Conservation (phyloP, 2,888 invertebrate genomes). For the Eupithecia tripunctaria region DNA sequence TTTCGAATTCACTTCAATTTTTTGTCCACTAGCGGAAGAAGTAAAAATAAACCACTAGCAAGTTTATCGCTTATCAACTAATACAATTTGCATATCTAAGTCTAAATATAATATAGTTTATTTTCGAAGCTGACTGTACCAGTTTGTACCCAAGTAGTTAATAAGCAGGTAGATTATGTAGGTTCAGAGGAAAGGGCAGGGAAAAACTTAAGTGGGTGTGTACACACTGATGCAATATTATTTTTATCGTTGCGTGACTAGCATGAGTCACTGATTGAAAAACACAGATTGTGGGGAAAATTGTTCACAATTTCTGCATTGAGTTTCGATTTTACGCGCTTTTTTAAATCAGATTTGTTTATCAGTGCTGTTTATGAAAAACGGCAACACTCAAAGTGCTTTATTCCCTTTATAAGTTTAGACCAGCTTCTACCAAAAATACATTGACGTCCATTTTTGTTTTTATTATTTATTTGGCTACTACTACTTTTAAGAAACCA, state of each 20-base stretch:
- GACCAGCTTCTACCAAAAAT: too few relatives aligned
- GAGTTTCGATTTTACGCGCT: background rate
- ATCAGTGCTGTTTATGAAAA: too few relatives aligned
- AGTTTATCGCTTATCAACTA: too few relatives aligned
- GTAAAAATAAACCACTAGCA: too few relatives aligned
- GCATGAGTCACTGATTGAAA: slow-evolving; percentile 4
- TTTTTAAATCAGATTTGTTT: background rate
- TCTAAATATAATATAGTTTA: background rate
- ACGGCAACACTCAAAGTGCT: too few relatives aligned
- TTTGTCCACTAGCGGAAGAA: too few relatives aligned
- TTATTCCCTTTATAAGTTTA: too few relatives aligned
- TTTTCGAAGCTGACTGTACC: background rate
- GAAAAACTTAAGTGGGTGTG: slow-evolving; percentile 13
- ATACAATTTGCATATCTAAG: too few relatives aligned
- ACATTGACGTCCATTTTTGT: too few relatives aligned
- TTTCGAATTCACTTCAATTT: too few relatives aligned
- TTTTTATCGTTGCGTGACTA: background rate
- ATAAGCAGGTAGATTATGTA: slow-evolving; percentile 6
- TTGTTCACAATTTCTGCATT: background rate
- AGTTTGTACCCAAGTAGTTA: background rate
- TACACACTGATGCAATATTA: slow-evolving; percentile 1
- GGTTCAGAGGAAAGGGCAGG: slow-evolving; percentile 14
- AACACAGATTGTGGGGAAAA: background rate
- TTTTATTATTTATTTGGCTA: too few relatives aligned
- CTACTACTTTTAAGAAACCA: too few relatives aligned